Evolutionary conservation across 2,113 vertebrate species (phyloP).

Genomic region (Mesoclemmys tuberculata): DNA sequence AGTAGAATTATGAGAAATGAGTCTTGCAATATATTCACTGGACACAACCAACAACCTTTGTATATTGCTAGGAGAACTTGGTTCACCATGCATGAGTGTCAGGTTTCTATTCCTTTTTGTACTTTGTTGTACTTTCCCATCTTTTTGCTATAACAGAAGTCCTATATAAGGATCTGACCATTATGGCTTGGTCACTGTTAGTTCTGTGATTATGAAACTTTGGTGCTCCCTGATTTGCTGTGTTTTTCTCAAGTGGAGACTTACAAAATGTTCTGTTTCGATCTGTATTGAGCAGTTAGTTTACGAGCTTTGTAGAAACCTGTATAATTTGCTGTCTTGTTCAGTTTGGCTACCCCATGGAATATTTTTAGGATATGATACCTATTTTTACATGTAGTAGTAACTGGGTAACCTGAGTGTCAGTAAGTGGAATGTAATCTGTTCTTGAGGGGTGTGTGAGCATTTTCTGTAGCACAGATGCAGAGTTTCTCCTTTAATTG

Average conservation of each 20-base stretch:
- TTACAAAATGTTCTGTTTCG: background rate
- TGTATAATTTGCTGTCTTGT: background rate
- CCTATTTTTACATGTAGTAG: background rate
- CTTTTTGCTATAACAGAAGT: background rate
- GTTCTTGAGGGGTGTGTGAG: accelerated
- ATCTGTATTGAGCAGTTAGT: background rate
- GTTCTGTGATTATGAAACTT: background rate
- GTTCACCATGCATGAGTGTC: too few species aligned
- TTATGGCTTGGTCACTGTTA: background rate
- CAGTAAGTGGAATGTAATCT: background rate
- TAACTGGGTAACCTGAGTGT: background rate
- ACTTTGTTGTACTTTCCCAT: background rate
- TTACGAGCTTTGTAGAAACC: background rate
- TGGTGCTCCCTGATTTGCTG: background rate
- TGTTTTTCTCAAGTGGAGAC: background rate
- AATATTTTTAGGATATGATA: too few species aligned
- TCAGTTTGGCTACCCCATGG: too few species aligned
- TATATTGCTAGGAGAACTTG: background rate
- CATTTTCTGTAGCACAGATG: background rate
- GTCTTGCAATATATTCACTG: background rate
- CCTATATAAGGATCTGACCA: background rate
- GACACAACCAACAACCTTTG: background rate
- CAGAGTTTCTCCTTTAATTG: too few species aligned
- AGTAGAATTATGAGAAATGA: background rate
- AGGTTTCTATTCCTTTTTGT: background rate